Conservation (phyloP, 1,140 invertebrate species). For the Meloidogyne floridensis region DNA sequence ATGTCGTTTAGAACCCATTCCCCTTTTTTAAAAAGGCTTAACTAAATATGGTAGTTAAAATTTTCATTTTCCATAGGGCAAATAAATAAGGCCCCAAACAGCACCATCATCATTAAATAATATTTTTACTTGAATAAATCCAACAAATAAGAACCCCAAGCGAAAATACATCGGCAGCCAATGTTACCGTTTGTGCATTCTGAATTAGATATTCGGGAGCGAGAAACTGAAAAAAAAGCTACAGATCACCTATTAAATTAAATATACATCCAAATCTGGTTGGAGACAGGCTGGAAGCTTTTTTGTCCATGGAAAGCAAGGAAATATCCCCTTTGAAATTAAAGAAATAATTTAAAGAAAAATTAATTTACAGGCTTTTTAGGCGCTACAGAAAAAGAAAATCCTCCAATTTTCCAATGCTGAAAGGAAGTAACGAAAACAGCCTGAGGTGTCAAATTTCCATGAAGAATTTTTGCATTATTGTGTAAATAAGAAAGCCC, state of each 20-base stretch:
- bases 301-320: constrained; percentile 68
- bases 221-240: constrained; percentile 57
- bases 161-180: constrained; percentile 69
- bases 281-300: constrained; percentile 68
- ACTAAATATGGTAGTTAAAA: too few species aligned
- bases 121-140: constrained; percentile 66
- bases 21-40: too few species aligned
- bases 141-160: constrained; percentile 69
- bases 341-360: neutral
- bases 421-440: constrained; percentile 66
- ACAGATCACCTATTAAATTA: neutral
- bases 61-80: too few species aligned
- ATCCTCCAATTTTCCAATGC: constrained; percentile 68
- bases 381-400: constrained; percentile 66
- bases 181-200: constrained; percentile 58
- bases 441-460: constrained; percentile 67
- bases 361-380: constrained; percentile 39
- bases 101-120: neutral
- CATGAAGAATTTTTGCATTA: constrained; percentile 66
- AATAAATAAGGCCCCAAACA: too few species aligned
- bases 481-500: constrained; percentile 67
- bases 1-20: too few species aligned
- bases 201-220: constrained; percentile 67
- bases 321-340: constrained; percentile 63
- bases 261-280: constrained; percentile 67